Evolutionary conservation across 2,113 vertebrate genomes (phyloP).

Genomic region (Podarcis raffonei): DNA sequence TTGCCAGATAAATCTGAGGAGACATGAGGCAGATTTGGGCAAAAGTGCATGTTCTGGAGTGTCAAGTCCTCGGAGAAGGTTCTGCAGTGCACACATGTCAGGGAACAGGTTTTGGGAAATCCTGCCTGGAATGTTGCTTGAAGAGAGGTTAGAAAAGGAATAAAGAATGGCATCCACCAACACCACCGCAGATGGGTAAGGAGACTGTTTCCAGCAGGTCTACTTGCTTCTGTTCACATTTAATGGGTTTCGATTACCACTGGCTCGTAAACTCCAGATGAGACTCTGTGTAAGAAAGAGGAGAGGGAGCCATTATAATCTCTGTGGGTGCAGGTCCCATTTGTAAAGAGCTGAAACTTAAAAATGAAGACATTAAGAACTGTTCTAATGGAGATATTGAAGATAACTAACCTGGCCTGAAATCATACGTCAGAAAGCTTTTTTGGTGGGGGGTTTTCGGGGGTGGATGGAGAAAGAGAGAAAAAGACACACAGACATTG

Average conservation of each 20-base stretch:
- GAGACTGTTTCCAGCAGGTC: conserved; percentile 63
- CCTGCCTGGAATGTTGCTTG: conserved; percentile 72
- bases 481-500: not conserved
- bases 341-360: not conserved
- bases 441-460: not conserved
- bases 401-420: conserved; percentile 28
- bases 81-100: conserved; percentile 63
- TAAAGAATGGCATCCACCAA: conserved; percentile 44
- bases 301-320: not conserved
- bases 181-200: conserved; percentile 50
- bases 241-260: conserved; percentile 96
- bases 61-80: conserved; percentile 38
- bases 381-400: conserved; percentile 4
- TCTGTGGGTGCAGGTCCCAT: not conserved
- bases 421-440: conserved; percentile 17
- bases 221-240: conserved; percentile 69
- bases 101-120: conserved; percentile 34
- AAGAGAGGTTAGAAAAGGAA: not conserved
- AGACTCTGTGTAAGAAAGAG: conserved; percentile 79
- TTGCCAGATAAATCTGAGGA: conserved; percentile 31
- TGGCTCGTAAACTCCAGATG: conserved; percentile 90
- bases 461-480: not conserved
- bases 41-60: conserved; percentile 69
- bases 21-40: conserved; percentile 42
- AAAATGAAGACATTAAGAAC: not conserved